A percentile compares a stretch with the other conserved stretches of the same genome.
These are phyloP conservation scores for Sipha maydis DNA, from an alignment of 2,888 invertebrate species.

Conservation along the genomic window DNA sequence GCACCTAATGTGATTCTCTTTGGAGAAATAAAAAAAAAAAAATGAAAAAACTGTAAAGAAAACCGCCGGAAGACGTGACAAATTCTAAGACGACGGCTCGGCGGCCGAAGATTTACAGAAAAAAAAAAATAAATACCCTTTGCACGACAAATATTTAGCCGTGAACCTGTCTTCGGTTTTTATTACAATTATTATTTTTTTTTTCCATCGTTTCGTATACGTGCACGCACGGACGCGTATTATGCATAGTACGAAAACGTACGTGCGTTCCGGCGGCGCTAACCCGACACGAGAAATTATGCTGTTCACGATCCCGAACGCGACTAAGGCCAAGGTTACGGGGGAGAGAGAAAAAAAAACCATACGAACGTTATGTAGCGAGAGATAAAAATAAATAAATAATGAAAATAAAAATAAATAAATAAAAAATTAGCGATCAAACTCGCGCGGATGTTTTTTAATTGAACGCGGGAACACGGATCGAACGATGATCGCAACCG, in stretches of 20 bases:
- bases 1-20: background rate
- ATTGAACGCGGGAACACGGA: no score
- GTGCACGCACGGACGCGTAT: background rate
- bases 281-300: conserved; percentile 11
- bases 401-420: background rate
- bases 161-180: no score
- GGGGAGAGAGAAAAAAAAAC: conserved; percentile 12
- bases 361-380: background rate
- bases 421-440: background rate
- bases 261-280: background rate
- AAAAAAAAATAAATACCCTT: no score
- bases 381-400: background rate
- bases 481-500: no score
- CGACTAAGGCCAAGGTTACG: conserved; percentile 47
- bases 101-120: background rate
- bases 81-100: conserved; percentile 1
- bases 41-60: no score
- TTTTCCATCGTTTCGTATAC: background rate
- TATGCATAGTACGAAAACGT: background rate
- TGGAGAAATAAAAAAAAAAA: background rate
- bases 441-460: background rate
- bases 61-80: background rate
- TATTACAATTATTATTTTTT: background rate
- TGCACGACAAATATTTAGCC: no score
- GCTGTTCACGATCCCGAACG: conserved; percentile 27